Evolutionary conservation across 2,888 invertebrate species (phyloP), one percentile per base, ranked within the genome.

Genomic region (Caenorhabditis sulstoni): DNA sequence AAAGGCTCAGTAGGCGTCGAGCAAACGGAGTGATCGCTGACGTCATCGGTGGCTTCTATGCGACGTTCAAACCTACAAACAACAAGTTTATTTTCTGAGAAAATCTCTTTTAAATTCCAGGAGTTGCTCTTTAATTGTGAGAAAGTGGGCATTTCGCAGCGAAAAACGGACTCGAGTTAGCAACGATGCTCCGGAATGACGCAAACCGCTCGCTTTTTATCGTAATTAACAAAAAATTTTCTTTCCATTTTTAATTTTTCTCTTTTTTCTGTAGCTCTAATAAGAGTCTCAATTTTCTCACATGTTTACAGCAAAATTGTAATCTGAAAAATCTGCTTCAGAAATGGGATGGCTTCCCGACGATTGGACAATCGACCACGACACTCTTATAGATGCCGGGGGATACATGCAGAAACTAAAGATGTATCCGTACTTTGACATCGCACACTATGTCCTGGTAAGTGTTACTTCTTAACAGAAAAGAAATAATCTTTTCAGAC

Each of bases 361-460:
- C 45, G 79, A 79, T 23, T 74, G 74, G 75, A 67, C 49, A 12
- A 71, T 88, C 49, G 88, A 88, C 65, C 87, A 88, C 70, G 88
- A 89, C 53, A 78, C 85, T 29, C 64, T 88, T 22, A 79, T 98
- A 91, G 96, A 97, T 92, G 94, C 97, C 93, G 97, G 98, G 93
- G 97, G 97, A 92, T 95, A 96, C 93, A 96, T 99, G 93, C 96
- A 96, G 89, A 96, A 97, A 92, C 93, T 98, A 88, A 97, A 98
- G 93, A 98, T 99, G 97, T 99, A 95, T 91, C 99, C 99, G 67
- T 98, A 97, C 93, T 99, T 99, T 92, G 98, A 99, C 92, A 94
- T 97, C 90, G 97, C 97, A 87, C 97, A 99, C 92, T 96, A 95
- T 92, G 93, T 96, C n/a, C 68, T 89, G 64, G 89, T 89, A 23